Base-by-base conservation (phyloP, 2,113 vertebrate species). In the Jacana jacana region DNA sequence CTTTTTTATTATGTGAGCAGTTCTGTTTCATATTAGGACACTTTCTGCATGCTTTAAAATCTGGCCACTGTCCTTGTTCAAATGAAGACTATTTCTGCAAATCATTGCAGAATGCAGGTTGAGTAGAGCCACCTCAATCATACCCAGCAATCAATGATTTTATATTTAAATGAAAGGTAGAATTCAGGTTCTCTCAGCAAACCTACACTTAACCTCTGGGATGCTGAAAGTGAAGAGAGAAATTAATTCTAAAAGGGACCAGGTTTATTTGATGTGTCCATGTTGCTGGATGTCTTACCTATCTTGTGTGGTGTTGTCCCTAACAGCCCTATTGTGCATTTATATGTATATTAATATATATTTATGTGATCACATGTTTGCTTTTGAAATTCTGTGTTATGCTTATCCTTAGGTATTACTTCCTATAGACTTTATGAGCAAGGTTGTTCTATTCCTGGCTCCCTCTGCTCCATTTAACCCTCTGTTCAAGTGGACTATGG, bases 81-180 rank as follows among this genome's bases (percentile, higher is more conserved):
- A 51, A 73, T 46, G 75, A 81, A 78, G 27, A 15, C 7, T 61
- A 9, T 35, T 83, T 90, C 80, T 90, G 11, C 19, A 49, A 69
- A 95, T 24, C 10, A 28, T 13, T 78, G 28, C 51, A 75, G 51
- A 75, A 18, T n/a, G 46, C 24, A 9, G 27, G 13, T 81, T 92
- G 46, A 57, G 39, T 0, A 77, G 10, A 60, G 17, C 17, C 60
- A 33, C 8, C 6, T 64, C 42, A 51, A 9, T 22, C 11, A 22
- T 12, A 7, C 12, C n/a, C 39, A 23, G 18, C 4, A 31, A 42
- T 68, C 30, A 79, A 19, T 0, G 0, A 35, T 30, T 84, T 84
- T 7, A 17, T 40, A 16, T 37, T 77, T 57, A 76, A 89, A 88
- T 16, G 39, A 64, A 19, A 19, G 13, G 9, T 28, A 83, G 55